phyloP scores from a whole-genome alignment of 2,113 vertebrate species.

The Marmota flaviventris region DNA sequence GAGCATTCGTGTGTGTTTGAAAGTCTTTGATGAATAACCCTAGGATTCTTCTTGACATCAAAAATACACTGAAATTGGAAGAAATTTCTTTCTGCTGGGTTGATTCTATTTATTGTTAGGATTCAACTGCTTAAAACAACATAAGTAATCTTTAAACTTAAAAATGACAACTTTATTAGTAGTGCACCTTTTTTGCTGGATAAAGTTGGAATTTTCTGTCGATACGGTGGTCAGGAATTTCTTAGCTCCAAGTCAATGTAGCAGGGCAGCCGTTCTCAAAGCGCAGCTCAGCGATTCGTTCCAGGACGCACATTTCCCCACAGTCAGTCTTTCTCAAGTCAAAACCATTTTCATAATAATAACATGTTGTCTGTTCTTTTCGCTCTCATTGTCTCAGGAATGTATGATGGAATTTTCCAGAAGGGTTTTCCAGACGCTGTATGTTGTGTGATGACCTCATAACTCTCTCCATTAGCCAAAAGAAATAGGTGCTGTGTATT shows the following conservation, averaged over 20 bases:
- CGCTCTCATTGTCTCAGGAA: neutral
- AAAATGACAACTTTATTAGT: neutral
- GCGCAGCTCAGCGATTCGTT: neutral
- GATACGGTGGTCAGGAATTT: neutral
- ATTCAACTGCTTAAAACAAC: neutral
- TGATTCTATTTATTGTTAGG: neutral
- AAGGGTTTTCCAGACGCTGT: neutral
- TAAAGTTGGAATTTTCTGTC: neutral
- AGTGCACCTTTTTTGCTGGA: neutral
- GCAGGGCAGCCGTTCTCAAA: neutral
- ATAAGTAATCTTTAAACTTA: neutral
- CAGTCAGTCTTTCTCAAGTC: neutral
- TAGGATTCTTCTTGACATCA: neutral
- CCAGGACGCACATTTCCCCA: neutral
- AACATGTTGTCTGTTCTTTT: neutral
- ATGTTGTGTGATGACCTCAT: neutral
- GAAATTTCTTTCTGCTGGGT: neutral
- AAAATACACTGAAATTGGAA: neutral
- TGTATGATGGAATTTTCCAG: neutral
- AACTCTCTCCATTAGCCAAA: neutral
- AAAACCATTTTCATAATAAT: neutral
- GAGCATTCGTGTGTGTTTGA: neutral
- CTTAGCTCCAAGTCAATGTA: neutral
- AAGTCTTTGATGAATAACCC: neutral
- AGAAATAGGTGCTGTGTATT: neutral